phyloP scores from a whole-genome alignment of 2,797 vertebrate genomes.

The Mallotus villosus region DNA sequence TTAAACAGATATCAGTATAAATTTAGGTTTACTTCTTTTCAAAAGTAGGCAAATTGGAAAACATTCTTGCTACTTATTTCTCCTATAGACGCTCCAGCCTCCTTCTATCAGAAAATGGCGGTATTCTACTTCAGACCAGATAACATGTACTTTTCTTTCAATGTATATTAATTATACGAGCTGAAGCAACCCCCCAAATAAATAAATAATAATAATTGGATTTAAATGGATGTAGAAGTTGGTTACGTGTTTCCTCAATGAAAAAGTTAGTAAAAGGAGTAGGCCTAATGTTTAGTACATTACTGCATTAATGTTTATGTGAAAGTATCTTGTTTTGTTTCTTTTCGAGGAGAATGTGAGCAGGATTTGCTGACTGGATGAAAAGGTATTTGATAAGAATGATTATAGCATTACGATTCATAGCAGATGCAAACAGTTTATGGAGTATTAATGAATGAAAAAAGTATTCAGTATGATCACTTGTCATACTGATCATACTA shows the following conservation, averaged over 20 bases:
- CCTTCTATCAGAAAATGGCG: conserved; percentile 79
- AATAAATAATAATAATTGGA: no score
- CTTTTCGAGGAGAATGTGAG: neutral
- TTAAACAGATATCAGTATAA: neutral
- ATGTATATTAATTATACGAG: no score
- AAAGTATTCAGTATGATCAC: neutral
- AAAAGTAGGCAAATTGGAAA: neutral
- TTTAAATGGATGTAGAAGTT: no score
- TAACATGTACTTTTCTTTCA: conserved; percentile 10
- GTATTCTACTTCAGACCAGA: conserved; percentile 54
- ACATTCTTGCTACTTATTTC: conserved; percentile 38
- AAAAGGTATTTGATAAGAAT: neutral
- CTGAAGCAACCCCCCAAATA: no score
- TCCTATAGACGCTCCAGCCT: conserved; percentile 19
- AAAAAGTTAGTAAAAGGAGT: conserved; percentile 6
- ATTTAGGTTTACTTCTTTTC: neutral
- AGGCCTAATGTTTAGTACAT: conserved; percentile 11
- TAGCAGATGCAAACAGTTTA: neutral
- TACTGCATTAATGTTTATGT: neutral
- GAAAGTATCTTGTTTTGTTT: neutral
- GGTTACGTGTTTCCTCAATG: no score
- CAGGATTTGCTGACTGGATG: neutral
- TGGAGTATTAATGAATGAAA: neutral
- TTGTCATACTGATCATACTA: no score
- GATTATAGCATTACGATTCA: neutral